Evolutionary conservation across 2,888 invertebrate species (phyloP).

Genomic region (Orthonychiurus folsomi): DNA sequence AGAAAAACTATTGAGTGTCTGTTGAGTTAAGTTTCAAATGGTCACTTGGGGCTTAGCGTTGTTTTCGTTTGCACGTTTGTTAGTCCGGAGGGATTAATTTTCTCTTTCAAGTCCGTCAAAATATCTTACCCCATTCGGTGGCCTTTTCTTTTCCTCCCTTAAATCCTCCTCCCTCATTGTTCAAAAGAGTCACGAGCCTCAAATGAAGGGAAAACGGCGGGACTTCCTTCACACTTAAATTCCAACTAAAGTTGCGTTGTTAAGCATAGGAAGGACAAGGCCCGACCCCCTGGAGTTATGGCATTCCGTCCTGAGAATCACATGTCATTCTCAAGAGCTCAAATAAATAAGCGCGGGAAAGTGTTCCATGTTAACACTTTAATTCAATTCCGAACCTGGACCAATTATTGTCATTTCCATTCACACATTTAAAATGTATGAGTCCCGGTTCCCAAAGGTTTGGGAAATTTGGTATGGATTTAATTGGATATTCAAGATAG

Average conservation of each 20-base stretch:
- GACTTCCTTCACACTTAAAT: neutral
- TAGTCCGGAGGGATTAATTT: constrained; percentile 11
- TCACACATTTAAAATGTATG: no score
- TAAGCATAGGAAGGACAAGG: neutral
- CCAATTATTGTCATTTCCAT: no score
- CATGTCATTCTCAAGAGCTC: no score
- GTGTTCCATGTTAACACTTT: no score
- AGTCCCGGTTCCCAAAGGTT: no score
- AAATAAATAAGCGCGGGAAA: no score
- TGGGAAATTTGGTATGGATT: no score
- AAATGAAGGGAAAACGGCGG: neutral
- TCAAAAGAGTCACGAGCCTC: neutral
- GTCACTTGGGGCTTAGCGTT: constrained; percentile 6
- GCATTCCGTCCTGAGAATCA: no score
- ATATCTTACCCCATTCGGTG: neutral
- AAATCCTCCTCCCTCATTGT: neutral
- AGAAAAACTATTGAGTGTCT: neutral
- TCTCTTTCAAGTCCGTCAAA: constrained; percentile 4
- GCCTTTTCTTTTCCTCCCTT: neutral
- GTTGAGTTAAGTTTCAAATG: constrained; percentile 6
- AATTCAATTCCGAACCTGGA: no score
- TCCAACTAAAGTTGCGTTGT: neutral
- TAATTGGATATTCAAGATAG: no score
- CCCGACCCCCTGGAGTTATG: neutral
- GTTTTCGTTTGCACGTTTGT: constrained; percentile 11